These are phyloP conservation scores for Microplitis manilae DNA, from an alignment of 2,888 invertebrate species.

Conservation along the genomic window DNA sequence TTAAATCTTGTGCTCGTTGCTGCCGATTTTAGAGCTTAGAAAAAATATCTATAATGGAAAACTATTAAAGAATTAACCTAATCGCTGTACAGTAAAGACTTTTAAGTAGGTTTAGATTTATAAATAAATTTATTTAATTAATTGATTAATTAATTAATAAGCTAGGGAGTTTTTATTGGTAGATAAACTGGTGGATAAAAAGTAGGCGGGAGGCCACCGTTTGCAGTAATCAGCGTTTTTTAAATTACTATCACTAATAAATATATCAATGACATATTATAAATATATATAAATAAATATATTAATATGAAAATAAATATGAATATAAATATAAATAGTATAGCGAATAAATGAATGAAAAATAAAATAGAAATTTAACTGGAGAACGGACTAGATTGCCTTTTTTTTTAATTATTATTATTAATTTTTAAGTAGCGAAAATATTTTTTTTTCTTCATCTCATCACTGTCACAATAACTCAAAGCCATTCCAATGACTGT, in stretches of 20 bases:
- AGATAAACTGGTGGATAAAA: not conserved
- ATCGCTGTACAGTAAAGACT: constrained; percentile 66
- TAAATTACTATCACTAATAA: constrained; percentile 21
- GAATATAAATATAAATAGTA: constrained; percentile 16
- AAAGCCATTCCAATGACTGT: constrained; percentile 30
- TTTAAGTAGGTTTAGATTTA: constrained; percentile 52
- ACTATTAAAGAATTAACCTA: not conserved
- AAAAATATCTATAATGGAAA: not conserved
- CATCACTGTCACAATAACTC: constrained; percentile 24
- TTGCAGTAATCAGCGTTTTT: not conserved
- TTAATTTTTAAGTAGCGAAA: constrained; percentile 62
- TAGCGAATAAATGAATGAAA: constrained; percentile 30
- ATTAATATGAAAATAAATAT: not conserved
- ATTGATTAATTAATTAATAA: constrained; percentile 17
- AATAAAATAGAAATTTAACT: constrained; percentile 46
- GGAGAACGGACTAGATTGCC: constrained; percentile 64
- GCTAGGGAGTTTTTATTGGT: constrained; percentile 15
- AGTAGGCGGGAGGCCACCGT: not conserved
- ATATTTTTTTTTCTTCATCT: constrained; percentile 28
- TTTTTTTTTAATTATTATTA: constrained; percentile 44
- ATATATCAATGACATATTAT: constrained; percentile 30
- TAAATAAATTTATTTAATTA: constrained; percentile 8
- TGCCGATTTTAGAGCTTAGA: constrained; percentile 33
- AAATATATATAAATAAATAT: constrained; percentile 14
- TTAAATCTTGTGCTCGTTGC: constrained; percentile 29